These are phyloP conservation scores for Kuschelorhynchus macadamiae DNA, from an alignment of 2,888 invertebrate species.

Conservation along the genomic window DNA sequence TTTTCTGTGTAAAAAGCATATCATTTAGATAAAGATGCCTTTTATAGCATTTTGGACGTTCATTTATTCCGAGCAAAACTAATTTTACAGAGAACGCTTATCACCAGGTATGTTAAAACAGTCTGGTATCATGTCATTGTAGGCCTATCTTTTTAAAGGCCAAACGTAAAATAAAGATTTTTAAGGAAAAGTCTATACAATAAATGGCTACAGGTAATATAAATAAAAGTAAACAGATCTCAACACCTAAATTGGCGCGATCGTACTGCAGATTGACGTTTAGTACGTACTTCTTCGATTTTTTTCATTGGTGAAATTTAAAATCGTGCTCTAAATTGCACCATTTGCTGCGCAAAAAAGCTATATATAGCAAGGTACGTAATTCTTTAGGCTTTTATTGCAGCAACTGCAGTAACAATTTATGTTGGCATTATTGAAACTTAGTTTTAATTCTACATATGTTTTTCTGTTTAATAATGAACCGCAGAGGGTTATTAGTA, in stretches of 20 bases:
- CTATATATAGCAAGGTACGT: conserved; percentile 9
- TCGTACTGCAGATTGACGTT: conserved; percentile 35
- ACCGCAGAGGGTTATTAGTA: too few relatives aligned
- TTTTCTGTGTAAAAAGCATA: too few relatives aligned
- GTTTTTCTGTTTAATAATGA: too few relatives aligned
- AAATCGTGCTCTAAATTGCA: conserved; percentile 27
- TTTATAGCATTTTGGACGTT: too few relatives aligned
- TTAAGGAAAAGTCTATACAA: conserved; percentile 21
- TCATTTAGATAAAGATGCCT: too few relatives aligned
- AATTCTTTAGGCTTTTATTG: conserved; percentile 11
- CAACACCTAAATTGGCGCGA: conserved; percentile 35
- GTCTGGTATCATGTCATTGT: too few relatives aligned
- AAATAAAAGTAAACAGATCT: conserved; percentile 25
- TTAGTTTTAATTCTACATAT: conserved; percentile 16
- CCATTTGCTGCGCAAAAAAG: conserved; percentile 10
- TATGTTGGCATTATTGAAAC: conserved; percentile 11
- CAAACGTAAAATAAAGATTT: too few relatives aligned
- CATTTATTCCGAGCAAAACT: too few relatives aligned
- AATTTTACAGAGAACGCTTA: too few relatives aligned
- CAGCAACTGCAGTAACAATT: conserved; percentile 22
- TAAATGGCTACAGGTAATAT: conserved; percentile 18
- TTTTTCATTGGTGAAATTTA: conserved; percentile 32
- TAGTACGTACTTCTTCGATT: conserved; percentile 31
- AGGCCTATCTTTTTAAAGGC: neutral
- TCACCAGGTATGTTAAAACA: too few relatives aligned